These are phyloP conservation scores for Galeruca laticollis DNA, from an alignment of 2,888 invertebrate species.

Conservation along the genomic window DNA sequence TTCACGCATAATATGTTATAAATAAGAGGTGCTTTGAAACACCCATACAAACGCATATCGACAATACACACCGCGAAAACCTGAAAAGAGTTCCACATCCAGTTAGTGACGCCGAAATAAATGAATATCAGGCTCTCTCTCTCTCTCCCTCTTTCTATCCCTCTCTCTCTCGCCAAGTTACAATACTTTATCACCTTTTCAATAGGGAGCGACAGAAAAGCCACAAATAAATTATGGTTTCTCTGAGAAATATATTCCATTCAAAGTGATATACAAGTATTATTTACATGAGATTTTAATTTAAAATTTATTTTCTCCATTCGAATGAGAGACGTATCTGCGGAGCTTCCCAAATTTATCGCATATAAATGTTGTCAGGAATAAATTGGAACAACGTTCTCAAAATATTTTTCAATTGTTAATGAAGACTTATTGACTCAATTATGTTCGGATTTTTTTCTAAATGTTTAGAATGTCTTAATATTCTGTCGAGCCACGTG, in stretches of 20 bases:
- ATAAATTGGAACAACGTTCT: constrained; percentile 34
- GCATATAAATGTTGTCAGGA: constrained; percentile 35
- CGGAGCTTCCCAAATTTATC: constrained; percentile 40
- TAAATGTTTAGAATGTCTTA: constrained; percentile 7
- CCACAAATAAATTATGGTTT: constrained; percentile 42
- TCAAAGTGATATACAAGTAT: constrained; percentile 43
- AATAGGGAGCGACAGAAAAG: constrained; percentile 34
- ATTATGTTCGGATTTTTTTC: constrained; percentile 26
- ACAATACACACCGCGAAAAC: constrained; percentile 21
- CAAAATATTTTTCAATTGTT: constrained; percentile 31
- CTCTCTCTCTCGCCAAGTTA: constrained; percentile 14
- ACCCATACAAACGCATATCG: constrained; percentile 7
- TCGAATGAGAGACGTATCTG: constrained; percentile 32
- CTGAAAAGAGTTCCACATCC: constrained; percentile 23
- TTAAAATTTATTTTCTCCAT: constrained; percentile 40
- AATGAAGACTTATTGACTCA: constrained; percentile 31
- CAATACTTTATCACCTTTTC: constrained; percentile 37
- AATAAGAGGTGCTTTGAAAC: not conserved
- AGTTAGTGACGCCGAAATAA: constrained; percentile 5
- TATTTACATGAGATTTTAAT: constrained; percentile 45
- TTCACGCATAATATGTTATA: not conserved
- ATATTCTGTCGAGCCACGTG: constrained; percentile 49
- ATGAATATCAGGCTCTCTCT: constrained; percentile 17
- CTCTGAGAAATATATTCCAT: constrained; percentile 38
- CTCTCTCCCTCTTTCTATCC: too few relatives aligned